Evolutionary conservation across 2,888 invertebrate species (phyloP), one percentile per base, ranked within the genome.

Genomic region (Hipparchia semele): DNA sequence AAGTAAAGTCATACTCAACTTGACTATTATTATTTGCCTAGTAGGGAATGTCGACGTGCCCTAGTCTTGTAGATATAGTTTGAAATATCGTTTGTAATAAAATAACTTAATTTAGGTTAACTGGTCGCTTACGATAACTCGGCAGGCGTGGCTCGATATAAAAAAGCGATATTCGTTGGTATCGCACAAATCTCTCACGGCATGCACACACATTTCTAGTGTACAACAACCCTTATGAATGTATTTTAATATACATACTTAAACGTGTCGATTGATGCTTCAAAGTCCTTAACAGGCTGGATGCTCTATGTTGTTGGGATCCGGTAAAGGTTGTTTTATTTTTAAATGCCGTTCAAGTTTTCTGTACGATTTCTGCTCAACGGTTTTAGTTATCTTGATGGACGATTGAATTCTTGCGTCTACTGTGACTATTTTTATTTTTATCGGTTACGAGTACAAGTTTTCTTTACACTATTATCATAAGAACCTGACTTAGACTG

Each of bases 241-340:
- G 6, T 59, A 59, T 12, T 33, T 65, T 49, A 49, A 65, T 8
- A 23, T 33, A 65, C 5, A 46, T 62, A 9, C 33, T 58, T 70
- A 58, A 62, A 45, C 10, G 10, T 46, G 23, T 56, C 58, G 23
- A 68, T 68, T 23, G 46, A 68, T 68, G 58, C 49, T 46, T 9
- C 53, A 51, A 9, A 51, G 69, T 39, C 61, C 61, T 59, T 69
- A 53, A 45, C 51, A 61, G 60, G 61, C 53, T 61, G 7, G 45
- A 59, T 7, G 49, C 6, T 67, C 39, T 59, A 56, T n/a, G 61
- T 61, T 61, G 53, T 0, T 61, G 39, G 51, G 49, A 13, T 61
- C 69, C 61, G 53, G 68, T 51, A 68, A n/a, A 39, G 23, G 56
- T 58, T 45, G 68, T 68, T 59, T 67, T 68, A 68, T 68, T 68